Percentiles rank a stretch among this genome's conserved stretches.
phyloP scores from a whole-genome alignment of 1,140 invertebrate species.

The Rhopalosiphum maidis region DNA sequence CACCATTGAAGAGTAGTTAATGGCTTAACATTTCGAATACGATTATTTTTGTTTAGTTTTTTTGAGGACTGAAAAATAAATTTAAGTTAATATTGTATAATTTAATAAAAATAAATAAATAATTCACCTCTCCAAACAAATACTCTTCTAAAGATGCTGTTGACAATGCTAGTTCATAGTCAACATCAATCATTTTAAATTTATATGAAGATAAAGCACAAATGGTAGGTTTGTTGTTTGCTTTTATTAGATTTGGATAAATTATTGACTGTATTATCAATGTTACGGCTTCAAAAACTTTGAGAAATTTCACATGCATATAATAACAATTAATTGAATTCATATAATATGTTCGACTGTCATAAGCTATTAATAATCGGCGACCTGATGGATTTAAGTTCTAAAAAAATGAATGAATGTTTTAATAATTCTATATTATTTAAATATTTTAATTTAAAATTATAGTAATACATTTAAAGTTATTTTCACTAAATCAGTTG shows the following conservation, averaged over 20 bases:
- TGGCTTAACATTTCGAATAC: background rate
- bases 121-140: background rate
- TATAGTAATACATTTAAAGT: slow-evolving; percentile 12
- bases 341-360: background rate
- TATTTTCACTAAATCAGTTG: background rate
- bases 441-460: background rate
- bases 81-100: background rate
- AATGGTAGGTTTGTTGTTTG: background rate
- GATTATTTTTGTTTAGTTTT: background rate
- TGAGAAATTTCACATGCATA: background rate
- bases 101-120: background rate
- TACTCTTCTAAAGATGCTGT: background rate
- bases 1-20: background rate
- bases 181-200: background rate
- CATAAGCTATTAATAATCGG: slow-evolving; percentile 6
- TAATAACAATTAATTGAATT: background rate
- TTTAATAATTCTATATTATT: background rate
- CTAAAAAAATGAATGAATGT: background rate
- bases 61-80: background rate
- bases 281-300: background rate
- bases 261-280: background rate
- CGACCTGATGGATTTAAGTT: background rate
- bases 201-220: background rate
- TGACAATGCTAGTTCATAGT: background rate
- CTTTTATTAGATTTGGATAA: background rate